A percentile compares a stretch with the other conserved stretches of the same genome.
phyloP scores from a whole-genome alignment of 2,888 invertebrate genomes.

The Vanessa cardui region DNA sequence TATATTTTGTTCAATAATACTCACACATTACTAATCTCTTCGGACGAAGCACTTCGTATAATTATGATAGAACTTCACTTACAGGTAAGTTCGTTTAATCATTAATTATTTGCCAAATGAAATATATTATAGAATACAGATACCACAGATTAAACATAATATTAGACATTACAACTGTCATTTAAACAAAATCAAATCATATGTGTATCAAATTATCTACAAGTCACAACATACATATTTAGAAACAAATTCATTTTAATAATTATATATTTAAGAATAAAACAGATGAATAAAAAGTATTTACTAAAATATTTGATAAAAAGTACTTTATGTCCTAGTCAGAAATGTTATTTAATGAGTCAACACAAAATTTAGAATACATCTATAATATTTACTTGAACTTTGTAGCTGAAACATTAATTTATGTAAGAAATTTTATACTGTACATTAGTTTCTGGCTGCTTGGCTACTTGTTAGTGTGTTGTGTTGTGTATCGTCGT shows the following conservation, averaged over 20 bases:
- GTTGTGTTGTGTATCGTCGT: slow-evolving; percentile 78
- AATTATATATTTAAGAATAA: slow-evolving; percentile 13
- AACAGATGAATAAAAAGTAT: slow-evolving; percentile 20
- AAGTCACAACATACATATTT: too few relatives aligned
- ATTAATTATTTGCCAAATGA: too few relatives aligned
- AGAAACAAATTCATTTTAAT: not conserved
- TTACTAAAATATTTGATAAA: slow-evolving; percentile 5
- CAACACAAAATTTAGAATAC: slow-evolving; percentile 56
- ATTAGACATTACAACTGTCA: not conserved
- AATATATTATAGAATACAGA: too few relatives aligned
- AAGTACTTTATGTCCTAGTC: slow-evolving; percentile 41
- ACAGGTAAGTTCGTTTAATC: too few relatives aligned
- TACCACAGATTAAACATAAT: too few relatives aligned
- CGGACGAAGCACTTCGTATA: too few relatives aligned
- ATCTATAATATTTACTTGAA: slow-evolving; percentile 66
- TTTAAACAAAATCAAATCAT: not conserved
- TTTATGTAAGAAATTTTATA: slow-evolving; percentile 70
- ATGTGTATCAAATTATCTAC: not conserved
- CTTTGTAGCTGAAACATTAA: slow-evolving; percentile 62
- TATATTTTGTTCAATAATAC: too few relatives aligned
- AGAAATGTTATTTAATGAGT: slow-evolving; percentile 67
- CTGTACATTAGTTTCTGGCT: slow-evolving; percentile 81
- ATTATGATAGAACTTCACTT: too few relatives aligned
- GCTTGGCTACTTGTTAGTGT: slow-evolving; percentile 73
- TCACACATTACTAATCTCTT: too few relatives aligned